Evolutionary conservation across 2,888 invertebrate genomes (phyloP).

Genomic region (Heliconius erato): DNA sequence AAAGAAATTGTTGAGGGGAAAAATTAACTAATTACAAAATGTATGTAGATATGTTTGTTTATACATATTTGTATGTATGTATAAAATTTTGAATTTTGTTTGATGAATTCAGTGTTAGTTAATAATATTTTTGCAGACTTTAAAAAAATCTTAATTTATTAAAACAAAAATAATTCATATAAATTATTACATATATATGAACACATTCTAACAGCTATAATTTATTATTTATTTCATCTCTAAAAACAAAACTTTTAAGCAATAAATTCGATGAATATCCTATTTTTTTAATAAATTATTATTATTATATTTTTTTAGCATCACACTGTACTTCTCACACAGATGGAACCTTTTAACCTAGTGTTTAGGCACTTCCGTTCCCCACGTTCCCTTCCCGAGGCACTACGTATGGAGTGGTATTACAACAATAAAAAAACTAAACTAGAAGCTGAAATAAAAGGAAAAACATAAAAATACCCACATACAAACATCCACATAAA

Average conservation of each 20-base stretch:
- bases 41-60: background rate
- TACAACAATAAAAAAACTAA: background rate
- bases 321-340: background rate
- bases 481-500: background rate
- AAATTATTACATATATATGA: no score
- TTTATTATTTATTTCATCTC: no score
- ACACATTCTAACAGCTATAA: no score
- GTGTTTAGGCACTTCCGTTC: background rate
- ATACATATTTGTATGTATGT: background rate
- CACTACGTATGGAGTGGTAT: background rate
- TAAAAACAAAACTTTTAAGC: no score
- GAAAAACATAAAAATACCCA: background rate
- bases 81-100: background rate
- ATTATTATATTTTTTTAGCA: background rate
- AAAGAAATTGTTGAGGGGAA: background rate
- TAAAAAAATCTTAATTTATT: no score
- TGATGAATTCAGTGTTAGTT: no score
- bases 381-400: background rate
- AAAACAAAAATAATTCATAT: no score
- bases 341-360: background rate
- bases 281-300: no score
- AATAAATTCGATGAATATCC: no score
- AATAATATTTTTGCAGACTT: background rate
- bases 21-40: constrained; percentile 2
- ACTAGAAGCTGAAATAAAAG: no score